A percentile compares a stretch with the other conserved stretches of the same genome.
Conservation (phyloP, 2,888 invertebrate genomes). For the Microctonus aethiopoides region DNA sequence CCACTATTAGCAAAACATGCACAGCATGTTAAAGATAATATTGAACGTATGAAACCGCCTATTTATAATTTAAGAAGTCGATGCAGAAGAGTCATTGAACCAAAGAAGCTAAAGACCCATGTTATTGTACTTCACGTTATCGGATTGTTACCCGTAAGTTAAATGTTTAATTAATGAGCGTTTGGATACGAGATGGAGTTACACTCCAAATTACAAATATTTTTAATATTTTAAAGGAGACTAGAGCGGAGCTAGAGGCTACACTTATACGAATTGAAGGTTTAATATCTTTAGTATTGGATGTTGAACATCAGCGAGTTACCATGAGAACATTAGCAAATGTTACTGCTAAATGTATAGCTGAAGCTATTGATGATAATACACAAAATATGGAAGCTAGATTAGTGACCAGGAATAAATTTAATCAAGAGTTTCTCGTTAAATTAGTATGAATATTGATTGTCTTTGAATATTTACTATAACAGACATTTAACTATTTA, state of each 20-base stretch:
- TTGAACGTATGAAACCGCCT: constrained; percentile 65
- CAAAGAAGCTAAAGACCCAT: constrained; percentile 63
- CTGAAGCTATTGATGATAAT: constrained; percentile 62
- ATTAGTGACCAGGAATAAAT: constrained; percentile 65
- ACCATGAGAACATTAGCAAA: constrained; percentile 65
- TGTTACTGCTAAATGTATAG: constrained; percentile 63
- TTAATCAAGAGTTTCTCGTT: constrained; percentile 65
- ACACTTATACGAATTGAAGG: constrained; percentile 65
- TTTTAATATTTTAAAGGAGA: constrained; percentile 52
- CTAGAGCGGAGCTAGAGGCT: constrained; percentile 62
- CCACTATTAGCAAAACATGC: constrained; percentile 59
- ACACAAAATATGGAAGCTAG: constrained; percentile 63
- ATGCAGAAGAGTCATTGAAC: constrained; percentile 63
- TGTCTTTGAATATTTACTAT: neutral
- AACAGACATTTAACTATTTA: too few relatives aligned
- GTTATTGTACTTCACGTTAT: constrained; percentile 62
- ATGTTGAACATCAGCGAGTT: constrained; percentile 66
- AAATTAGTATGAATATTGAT: constrained; percentile 53
- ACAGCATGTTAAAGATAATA: constrained; percentile 60
- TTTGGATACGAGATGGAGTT: neutral
- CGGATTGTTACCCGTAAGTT: constrained; percentile 60
- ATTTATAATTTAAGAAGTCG: constrained; percentile 65
- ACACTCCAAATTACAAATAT: neutral
- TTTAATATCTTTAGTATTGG: constrained; percentile 64
- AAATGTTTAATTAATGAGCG: neutral